These are phyloP conservation scores for Microtus oregoni DNA, from an alignment of 2,113 vertebrate species.

Conservation along the genomic window DNA sequence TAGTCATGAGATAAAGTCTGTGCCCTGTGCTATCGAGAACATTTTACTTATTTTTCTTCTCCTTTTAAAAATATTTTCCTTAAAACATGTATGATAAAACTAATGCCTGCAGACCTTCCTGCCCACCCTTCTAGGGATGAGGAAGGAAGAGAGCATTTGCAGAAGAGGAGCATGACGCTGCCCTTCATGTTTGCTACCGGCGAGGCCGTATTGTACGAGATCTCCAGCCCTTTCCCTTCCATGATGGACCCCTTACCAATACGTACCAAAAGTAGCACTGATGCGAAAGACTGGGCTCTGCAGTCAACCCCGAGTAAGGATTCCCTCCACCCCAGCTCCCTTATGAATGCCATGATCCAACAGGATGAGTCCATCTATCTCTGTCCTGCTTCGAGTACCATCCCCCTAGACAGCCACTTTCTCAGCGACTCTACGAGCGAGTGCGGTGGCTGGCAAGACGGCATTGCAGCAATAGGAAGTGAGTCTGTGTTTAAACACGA, in stretches of 20 bases:
- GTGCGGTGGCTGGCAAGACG: slow-evolving; percentile 82
- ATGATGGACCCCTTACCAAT: slow-evolving; percentile 80
- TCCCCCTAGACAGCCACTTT: slow-evolving; percentile 80
- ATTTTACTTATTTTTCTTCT: not conserved
- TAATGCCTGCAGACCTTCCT: not conserved
- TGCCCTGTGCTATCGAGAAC: not conserved
- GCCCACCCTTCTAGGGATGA: slow-evolving; percentile 87
- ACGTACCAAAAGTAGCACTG: slow-evolving; percentile 73
- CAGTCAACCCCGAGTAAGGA: slow-evolving; percentile 71
- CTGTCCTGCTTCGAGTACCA: slow-evolving; percentile 84
- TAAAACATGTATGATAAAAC: not conserved
- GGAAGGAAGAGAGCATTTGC: slow-evolving; percentile 90
- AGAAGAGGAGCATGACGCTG: slow-evolving; percentile 87
- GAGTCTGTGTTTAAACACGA: slow-evolving; percentile 83
- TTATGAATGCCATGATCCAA: slow-evolving; percentile 87
- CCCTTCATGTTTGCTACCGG: slow-evolving; percentile 92
- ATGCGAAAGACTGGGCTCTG: slow-evolving; percentile 72
- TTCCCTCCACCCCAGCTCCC: slow-evolving; percentile 87
- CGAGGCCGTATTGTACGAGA: slow-evolving; percentile 91
- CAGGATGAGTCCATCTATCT: slow-evolving; percentile 91
- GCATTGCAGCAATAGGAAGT: slow-evolving; percentile 78
- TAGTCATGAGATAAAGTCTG: not conserved
- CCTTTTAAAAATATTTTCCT: not conserved
- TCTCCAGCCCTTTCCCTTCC: slow-evolving; percentile 76
- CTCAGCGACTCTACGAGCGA: slow-evolving; percentile 80